Conservation (phyloP, 2,113 vertebrate genomes). For the Salminus brasiliensis region DNA sequence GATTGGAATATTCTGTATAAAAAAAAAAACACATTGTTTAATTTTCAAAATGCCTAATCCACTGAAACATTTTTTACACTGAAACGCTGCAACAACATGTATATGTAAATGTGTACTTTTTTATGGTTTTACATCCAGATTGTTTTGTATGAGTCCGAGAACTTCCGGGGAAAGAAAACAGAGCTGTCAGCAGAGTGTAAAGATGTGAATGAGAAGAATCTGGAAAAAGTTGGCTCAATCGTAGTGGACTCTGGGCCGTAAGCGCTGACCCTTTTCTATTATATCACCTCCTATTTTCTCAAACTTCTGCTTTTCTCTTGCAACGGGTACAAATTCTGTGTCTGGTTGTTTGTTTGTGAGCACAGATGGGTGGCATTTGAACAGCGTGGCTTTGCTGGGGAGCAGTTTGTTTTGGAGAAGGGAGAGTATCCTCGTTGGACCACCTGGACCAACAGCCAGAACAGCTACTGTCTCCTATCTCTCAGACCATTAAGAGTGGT, state of each 20-base stretch:
- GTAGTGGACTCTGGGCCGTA: conserved; percentile 86
- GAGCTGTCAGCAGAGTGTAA: conserved; percentile 85
- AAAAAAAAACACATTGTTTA: too few species aligned
- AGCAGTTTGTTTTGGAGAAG: conserved; percentile 92
- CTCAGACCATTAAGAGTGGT: conserved; percentile 85
- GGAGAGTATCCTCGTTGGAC: conserved; percentile 91
- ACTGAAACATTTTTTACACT: neutral
- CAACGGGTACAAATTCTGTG: neutral
- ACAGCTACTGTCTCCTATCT: conserved; percentile 85
- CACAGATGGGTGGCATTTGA: conserved; percentile 88
- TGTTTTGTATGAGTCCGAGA: conserved; percentile 80
- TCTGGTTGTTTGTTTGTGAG: neutral
- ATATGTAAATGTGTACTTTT: neutral
- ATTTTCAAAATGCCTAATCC: too few species aligned
- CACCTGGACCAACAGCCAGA: conserved; percentile 90
- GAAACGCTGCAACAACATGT: neutral
- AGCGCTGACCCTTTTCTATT: conserved; percentile 66
- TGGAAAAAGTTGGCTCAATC: conserved; percentile 87
- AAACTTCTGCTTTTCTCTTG: neutral
- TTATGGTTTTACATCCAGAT: conserved; percentile 56
- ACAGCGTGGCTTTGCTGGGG: conserved; percentile 79
- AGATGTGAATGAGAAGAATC: conserved; percentile 78
- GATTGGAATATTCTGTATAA: too few species aligned
- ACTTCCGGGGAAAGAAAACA: conserved; percentile 83
- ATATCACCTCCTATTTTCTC: too few species aligned